A percentile compares a stretch with the other conserved stretches of the same genome.
Evolutionary conservation across 2,888 invertebrate genomes (phyloP).

Genomic region (Aelia acuminata): DNA sequence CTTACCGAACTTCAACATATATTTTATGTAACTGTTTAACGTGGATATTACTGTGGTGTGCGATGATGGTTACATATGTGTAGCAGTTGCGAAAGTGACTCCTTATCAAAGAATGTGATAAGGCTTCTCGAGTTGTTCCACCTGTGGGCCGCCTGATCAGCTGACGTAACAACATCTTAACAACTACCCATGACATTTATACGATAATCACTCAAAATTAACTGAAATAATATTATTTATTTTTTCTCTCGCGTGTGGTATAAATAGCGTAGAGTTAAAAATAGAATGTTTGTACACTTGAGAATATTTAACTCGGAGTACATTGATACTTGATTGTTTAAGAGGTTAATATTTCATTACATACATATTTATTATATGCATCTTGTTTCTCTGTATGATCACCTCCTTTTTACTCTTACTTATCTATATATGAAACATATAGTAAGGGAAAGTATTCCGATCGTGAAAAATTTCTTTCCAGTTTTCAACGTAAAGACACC

Average conservation of each 20-base stretch:
- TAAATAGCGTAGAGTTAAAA: background rate
- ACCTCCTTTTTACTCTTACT: too few relatives aligned
- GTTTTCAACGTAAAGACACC: too few relatives aligned
- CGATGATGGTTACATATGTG: background rate
- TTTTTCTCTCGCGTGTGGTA: background rate
- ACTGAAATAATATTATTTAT: background rate
- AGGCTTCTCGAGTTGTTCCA: background rate
- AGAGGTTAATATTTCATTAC: too few relatives aligned
- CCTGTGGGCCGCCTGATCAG: background rate
- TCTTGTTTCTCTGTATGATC: too few relatives aligned
- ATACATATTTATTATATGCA: too few relatives aligned
- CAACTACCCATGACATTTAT: too few relatives aligned
- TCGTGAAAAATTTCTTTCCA: too few relatives aligned
- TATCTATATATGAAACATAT: too few relatives aligned
- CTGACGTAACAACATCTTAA: background rate
- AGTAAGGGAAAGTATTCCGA: too few relatives aligned
- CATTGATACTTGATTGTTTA: background rate
- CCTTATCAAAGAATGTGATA: constrained; percentile 32
- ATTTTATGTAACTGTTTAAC: background rate
- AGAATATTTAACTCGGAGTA: background rate
- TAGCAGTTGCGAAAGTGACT: background rate
- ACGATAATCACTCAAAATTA: too few relatives aligned
- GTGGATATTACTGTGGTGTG: too few relatives aligned
- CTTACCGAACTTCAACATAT: background rate
- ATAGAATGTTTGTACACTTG: background rate